Evolutionary conservation across 2,113 vertebrate species (phyloP).

Genomic region (Protobothrops mucrosquamatus): DNA sequence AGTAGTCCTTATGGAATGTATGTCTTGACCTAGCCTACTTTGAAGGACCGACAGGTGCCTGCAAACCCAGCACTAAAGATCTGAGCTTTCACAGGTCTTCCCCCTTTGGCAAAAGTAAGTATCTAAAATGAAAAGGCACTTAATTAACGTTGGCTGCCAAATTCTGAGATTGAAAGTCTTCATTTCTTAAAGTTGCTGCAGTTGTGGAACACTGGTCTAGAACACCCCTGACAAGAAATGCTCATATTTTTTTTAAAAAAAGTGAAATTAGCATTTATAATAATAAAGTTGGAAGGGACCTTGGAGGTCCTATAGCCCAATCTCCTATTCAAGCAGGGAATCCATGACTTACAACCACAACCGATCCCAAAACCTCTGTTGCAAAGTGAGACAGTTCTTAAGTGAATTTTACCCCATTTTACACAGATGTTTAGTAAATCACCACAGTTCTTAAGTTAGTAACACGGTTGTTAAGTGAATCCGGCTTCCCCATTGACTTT

Average conservation of each 20-base stretch:
- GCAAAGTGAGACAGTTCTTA: too few species aligned
- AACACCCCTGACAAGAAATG: neutral
- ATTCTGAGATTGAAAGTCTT: neutral
- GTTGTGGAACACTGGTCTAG: neutral
- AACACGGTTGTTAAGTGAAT: too few species aligned
- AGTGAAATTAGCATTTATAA: neutral
- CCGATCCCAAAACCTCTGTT: too few species aligned
- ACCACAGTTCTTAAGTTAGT: too few species aligned
- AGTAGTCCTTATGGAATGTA: neutral
- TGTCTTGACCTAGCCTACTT: neutral
- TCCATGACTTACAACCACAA: too few species aligned
- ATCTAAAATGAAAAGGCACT: neutral
- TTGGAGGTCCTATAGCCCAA: too few species aligned
- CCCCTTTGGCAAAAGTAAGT: neutral
- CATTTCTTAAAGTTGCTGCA: neutral
- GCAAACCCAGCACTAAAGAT: neutral
- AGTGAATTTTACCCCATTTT: too few species aligned
- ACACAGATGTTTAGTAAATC: too few species aligned
- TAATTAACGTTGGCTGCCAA: neutral
- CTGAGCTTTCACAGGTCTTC: neutral
- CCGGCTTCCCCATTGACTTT: too few species aligned
- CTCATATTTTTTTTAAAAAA: neutral
- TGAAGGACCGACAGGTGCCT: neutral
- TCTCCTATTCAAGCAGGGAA: too few species aligned
- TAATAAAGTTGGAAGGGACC: too few species aligned